A percentile compares a stretch with the other conserved stretches of the same genome.
phyloP scores from a whole-genome alignment of 2,888 invertebrate genomes.

The Noctua pronuba region DNA sequence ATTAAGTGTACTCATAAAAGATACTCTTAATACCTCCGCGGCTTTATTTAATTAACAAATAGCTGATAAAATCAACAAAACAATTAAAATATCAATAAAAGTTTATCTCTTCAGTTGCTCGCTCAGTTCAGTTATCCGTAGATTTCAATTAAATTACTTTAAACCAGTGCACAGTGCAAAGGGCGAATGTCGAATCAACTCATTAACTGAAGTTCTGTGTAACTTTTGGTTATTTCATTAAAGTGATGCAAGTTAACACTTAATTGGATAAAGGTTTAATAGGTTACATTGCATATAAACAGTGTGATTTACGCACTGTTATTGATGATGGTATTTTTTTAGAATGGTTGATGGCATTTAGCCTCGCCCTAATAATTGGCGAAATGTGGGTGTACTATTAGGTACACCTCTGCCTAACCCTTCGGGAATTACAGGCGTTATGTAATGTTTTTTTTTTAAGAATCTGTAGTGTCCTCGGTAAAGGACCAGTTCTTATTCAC shows the following conservation, averaged over 20 bases:
- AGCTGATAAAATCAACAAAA: conserved; percentile 29
- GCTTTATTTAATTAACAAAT: conserved; percentile 27
- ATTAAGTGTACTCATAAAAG: conserved; percentile 32
- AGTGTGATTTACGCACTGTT: not conserved
- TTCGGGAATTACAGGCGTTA: no score
- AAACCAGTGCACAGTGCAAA: conserved; percentile 26
- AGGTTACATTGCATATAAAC: not conserved
- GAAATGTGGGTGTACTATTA: no score
- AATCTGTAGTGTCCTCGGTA: not conserved
- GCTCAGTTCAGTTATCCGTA: conserved; percentile 21
- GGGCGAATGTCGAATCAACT: conserved; percentile 22
- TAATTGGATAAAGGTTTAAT: conserved; percentile 5
- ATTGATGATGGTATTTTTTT: no score
- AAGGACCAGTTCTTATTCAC: not conserved
- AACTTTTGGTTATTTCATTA: conserved; percentile 33
- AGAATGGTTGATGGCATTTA: no score
- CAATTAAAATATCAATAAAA: conserved; percentile 34
- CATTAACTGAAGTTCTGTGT: conserved; percentile 19
- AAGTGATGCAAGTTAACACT: conserved; percentile 18
- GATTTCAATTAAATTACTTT: conserved; percentile 38
- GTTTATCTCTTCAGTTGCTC: conserved; percentile 25
- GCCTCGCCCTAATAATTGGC: no score
- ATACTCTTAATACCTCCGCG: conserved; percentile 21
- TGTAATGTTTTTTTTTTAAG: not conserved
- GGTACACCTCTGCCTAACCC: no score